Conservation (phyloP, 2,797 vertebrate genomes). For the Pogonophryne albipinna region DNA sequence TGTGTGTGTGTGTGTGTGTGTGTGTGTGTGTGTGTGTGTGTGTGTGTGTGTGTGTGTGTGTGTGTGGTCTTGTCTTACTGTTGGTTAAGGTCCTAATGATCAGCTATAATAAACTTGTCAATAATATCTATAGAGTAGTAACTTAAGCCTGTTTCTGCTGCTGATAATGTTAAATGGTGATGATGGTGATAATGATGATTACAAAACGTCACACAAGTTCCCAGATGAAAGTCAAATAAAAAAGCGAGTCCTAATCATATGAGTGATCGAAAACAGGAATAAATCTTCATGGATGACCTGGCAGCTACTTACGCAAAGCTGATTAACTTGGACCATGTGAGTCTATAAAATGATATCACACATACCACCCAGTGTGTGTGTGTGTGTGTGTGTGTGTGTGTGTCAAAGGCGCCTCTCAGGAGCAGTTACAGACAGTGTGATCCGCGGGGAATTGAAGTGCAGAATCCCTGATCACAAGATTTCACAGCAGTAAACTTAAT, state of each 20-base stretch:
- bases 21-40: conserved; percentile 18
- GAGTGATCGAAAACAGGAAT: conserved; percentile 58
- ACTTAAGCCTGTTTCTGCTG: not conserved
- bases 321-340: conserved; percentile 77
- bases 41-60: conserved; percentile 16
- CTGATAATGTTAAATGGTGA: not conserved
- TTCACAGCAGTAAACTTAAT: conserved; percentile 53
- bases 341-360: conserved; percentile 63
- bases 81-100: conserved; percentile 16
- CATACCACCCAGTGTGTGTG: conserved; percentile 58
- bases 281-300: conserved; percentile 68
- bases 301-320: conserved; percentile 71
- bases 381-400: conserved; percentile 13
- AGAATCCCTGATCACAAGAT: conserved; percentile 68
- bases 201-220: not conserved
- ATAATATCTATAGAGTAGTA: not conserved
- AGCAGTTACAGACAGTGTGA: conserved; percentile 44
- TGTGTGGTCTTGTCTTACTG: conserved; percentile 1
- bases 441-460: conserved; percentile 45
- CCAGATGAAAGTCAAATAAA: not conserved
- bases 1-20: conserved; percentile 9
- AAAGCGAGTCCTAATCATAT: conserved; percentile 55
- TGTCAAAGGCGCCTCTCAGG: conserved; percentile 31
- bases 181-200: conserved; percentile 8
- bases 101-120: conserved; percentile 14